Conservation (phyloP, 2,113 vertebrate species). For the Hemibagrus wyckioides region DNA sequence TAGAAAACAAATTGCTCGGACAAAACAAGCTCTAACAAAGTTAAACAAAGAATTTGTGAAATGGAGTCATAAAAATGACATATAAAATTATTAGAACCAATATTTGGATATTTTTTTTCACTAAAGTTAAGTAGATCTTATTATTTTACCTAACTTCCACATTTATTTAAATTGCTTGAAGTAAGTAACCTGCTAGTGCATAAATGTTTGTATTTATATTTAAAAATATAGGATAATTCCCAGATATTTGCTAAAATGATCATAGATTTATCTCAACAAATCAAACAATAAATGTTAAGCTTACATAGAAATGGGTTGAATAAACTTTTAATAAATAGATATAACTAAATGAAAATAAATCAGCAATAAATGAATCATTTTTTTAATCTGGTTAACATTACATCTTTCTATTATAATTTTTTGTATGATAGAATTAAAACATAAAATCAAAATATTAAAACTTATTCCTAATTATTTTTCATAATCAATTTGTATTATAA, state of each 20-base stretch:
- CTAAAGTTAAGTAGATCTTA: background rate
- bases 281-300: background rate
- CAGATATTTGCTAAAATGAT: background rate
- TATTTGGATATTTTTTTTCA: background rate
- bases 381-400: too few relatives aligned
- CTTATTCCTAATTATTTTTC: too few relatives aligned
- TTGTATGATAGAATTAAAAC: too few relatives aligned
- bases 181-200: background rate
- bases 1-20: background rate
- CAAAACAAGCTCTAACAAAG: background rate
- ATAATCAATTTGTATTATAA: too few relatives aligned
- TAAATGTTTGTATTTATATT: background rate
- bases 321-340: too few relatives aligned
- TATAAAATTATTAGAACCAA: background rate
- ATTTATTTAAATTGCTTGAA: background rate
- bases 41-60: background rate
- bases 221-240: background rate
- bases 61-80: background rate
- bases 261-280: background rate
- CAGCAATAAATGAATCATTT: too few relatives aligned
- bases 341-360: too few relatives aligned
- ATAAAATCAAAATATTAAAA: too few relatives aligned
- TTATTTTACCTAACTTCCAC: background rate
- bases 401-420: too few relatives aligned
- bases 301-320: background rate